A percentile compares a stretch with the other conserved stretches of the same genome.
Conservation (phyloP, 2,888 invertebrate genomes). For the Apoda limacodes region DNA sequence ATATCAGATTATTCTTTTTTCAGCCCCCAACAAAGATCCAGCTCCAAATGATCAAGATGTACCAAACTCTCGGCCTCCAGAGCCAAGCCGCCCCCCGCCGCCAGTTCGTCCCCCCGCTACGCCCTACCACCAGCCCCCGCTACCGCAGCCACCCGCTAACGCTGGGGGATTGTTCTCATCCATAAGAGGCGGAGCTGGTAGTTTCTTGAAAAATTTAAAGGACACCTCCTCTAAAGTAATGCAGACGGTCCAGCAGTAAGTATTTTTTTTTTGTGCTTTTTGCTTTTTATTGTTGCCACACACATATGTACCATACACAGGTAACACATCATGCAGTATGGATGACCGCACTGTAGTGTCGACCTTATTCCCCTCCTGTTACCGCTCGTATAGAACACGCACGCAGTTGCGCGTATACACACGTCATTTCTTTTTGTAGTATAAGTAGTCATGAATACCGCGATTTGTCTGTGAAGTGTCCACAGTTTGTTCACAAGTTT, state of each 20-base stretch:
- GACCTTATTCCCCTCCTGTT: too few relatives aligned
- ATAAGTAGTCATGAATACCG: too few relatives aligned
- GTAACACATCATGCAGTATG: too few relatives aligned
- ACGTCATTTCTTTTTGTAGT: too few relatives aligned
- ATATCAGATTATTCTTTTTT: conserved; percentile 23
- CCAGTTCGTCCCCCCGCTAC: conserved; percentile 38
- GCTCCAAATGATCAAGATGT: conserved; percentile 35
- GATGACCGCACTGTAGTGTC: too few relatives aligned
- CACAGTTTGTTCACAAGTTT: too few relatives aligned
- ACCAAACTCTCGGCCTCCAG: conserved; percentile 40
- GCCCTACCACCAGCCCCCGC: conserved; percentile 15
- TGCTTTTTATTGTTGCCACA: too few relatives aligned
- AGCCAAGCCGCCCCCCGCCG: conserved; percentile 44
- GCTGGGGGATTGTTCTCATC: conserved; percentile 83
- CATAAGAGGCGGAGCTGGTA: conserved; percentile 92
- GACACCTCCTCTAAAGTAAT: conserved; percentile 97
- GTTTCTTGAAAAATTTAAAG: conserved; percentile 91
- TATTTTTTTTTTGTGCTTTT: too few relatives aligned
- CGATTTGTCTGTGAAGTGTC: too few relatives aligned
- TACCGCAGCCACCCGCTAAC: conserved; percentile 28
- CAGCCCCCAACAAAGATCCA: conserved; percentile 43
- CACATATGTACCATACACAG: too few relatives aligned
- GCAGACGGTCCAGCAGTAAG: conserved; percentile 93
- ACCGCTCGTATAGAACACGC: too few relatives aligned
- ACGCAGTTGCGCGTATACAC: too few relatives aligned